Percentiles rank a stretch among this genome's conserved stretches.
These are phyloP conservation scores for Maconellicoccus hirsutus DNA, from an alignment of 1,140 invertebrate genomes.

Conservation along the genomic window DNA sequence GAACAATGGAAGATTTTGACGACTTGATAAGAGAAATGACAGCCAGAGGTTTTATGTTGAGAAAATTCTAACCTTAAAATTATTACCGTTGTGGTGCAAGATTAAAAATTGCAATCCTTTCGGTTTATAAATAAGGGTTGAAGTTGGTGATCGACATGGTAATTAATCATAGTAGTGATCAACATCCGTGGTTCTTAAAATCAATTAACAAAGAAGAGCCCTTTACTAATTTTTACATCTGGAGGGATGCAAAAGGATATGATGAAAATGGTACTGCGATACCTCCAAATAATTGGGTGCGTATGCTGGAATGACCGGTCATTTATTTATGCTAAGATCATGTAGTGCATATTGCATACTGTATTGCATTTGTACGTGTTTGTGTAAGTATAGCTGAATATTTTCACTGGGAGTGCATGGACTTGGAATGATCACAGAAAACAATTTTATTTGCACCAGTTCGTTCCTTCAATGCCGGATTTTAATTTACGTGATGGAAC, in stretches of 20 bases:
- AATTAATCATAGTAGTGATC: constrained; percentile 68
- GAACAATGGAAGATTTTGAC: constrained; percentile 59
- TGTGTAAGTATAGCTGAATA: not conserved
- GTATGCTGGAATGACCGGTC: not conserved
- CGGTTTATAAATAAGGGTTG: constrained; percentile 39
- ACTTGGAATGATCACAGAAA: constrained; percentile 48
- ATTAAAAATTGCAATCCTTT: too few species aligned
- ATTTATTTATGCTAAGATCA: too few species aligned
- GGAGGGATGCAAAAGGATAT: constrained; percentile 43
- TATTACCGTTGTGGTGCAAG: too few species aligned
- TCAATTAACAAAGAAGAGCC: constrained; percentile 43
- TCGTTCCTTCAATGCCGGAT: constrained; percentile 55
- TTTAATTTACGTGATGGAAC: constrained; percentile 52
- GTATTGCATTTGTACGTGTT: too few species aligned
- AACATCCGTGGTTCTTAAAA: constrained; percentile 64
- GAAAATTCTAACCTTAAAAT: too few species aligned
- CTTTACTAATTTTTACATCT: constrained; percentile 63
- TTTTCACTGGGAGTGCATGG: constrained; percentile 53
- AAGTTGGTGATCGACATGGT: constrained; percentile 72
- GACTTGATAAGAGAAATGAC: constrained; percentile 46
- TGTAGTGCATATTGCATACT: too few species aligned
- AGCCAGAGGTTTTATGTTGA: constrained; percentile 33
- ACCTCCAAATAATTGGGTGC: constrained; percentile 47
- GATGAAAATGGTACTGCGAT: constrained; percentile 32
- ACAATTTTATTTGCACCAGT: constrained; percentile 64